Evolutionary conservation across 64 coral and sea anemone species (phyloP), one percentile per base, ranked within the genome.

Genomic region (Montipora cactus): DNA sequence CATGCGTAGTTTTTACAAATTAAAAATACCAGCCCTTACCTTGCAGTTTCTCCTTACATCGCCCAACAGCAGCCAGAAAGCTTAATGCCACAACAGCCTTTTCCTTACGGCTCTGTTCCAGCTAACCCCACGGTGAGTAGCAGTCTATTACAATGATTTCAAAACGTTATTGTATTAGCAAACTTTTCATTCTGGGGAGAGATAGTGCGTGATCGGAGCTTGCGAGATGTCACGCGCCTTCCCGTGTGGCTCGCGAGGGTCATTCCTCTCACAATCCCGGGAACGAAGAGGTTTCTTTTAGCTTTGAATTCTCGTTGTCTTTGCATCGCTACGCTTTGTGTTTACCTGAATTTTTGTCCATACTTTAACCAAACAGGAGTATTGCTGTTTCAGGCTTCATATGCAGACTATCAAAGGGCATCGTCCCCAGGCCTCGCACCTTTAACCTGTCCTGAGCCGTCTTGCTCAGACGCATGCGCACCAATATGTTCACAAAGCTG

Each of bases 401-500:
- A 22, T 72, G 47, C 23, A 28, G 89, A 16, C 51, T 66, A 67
- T 0, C 49, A 47, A 12, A 44, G 5, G 14, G 20, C 53, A 12
- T 16, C 58, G 3, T 76, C 80, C 37, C 90, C 90, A 25, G 90
- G 90, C 23, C 90, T 92, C 4, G 28, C 50, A 25, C 90, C 90
- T 9, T 28, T 85, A 5, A 85, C 53, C 48, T 98, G 96, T 79
- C 96, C 96, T 51, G 96, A 77, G 49, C 89, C 78, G 18, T 92
- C 20, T 44, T 98, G 96, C 19, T 89, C 96, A 16, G 88, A 98
- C 96, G 28, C 96, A 75, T 98, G 96, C 76, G 92, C 93, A 7
- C 96, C 96, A 47, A 13, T 85, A 7, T 98, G 96, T 25, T 87
- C 67, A 2, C 49, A 48, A 19, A 92, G 89, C 59, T 98, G 96